These are phyloP conservation scores for Ditula angustiorana DNA, from an alignment of 2,888 invertebrate species.

Conservation along the genomic window DNA sequence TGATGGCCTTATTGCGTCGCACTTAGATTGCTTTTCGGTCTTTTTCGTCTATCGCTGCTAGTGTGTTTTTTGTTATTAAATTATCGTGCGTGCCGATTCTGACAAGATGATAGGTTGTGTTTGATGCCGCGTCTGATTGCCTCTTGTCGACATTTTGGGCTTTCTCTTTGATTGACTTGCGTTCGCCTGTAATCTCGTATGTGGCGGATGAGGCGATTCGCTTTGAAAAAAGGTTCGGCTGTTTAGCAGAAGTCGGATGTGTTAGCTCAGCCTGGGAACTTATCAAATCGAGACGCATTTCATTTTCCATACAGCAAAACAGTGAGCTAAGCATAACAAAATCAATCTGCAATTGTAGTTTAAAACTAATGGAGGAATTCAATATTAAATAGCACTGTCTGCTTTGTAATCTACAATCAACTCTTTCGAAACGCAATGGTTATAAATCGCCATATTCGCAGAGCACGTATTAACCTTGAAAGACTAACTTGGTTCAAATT, in stretches of 20 bases:
- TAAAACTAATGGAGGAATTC: too few relatives aligned
- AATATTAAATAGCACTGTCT: too few relatives aligned
- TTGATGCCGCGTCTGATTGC: constrained; percentile 83
- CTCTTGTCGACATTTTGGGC: constrained; percentile 81
- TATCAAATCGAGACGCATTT: too few relatives aligned
- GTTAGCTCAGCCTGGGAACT: neutral
- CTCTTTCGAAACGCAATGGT: too few relatives aligned
- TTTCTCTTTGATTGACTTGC: constrained; percentile 83
- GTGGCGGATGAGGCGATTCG: constrained; percentile 6
- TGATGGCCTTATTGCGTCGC: constrained; percentile 59
- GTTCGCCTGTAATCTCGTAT: constrained; percentile 49
- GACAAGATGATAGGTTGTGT: constrained; percentile 83
- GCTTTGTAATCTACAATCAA: too few relatives aligned
- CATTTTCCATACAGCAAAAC: too few relatives aligned
- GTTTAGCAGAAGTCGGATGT: constrained; percentile 21
- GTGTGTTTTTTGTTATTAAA: constrained; percentile 82
- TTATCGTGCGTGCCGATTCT: constrained; percentile 85
- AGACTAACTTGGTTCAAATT: too few relatives aligned
- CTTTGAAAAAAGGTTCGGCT: constrained; percentile 45
- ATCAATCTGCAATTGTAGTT: too few relatives aligned
- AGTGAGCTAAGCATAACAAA: too few relatives aligned
- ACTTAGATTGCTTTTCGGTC: constrained; percentile 69
- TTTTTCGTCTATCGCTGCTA: constrained; percentile 64
- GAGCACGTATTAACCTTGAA: too few relatives aligned
- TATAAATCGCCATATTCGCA: too few relatives aligned